Evolutionary conservation across 2,113 vertebrate species (phyloP).

Genomic region (Syngnathus typhle): DNA sequence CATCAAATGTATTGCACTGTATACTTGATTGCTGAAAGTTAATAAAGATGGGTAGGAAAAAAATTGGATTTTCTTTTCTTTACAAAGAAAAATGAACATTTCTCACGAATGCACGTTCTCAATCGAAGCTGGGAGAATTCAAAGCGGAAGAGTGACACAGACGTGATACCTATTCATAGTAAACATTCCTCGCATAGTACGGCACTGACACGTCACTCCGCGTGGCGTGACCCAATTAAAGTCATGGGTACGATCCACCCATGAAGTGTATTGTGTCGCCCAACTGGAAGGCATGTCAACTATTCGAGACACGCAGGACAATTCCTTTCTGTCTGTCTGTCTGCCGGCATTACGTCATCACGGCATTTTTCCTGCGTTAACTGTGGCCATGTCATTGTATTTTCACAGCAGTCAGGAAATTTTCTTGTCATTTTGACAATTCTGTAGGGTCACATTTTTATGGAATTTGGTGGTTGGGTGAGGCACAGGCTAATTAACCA

Average conservation of each 20-base stretch:
- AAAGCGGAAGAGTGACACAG: slow-evolving; percentile 4
- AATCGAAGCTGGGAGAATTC: neutral
- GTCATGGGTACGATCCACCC: slow-evolving; percentile 10
- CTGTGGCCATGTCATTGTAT: neutral
- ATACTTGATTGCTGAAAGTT: neutral
- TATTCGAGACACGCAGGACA: slow-evolving; percentile 3
- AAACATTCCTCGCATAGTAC: slow-evolving; percentile 39
- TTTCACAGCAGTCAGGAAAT: too few species aligned
- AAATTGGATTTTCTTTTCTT: neutral
- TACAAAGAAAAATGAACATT: neutral
- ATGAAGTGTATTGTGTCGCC: neutral
- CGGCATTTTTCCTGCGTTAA: neutral
- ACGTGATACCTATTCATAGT: slow-evolving; percentile 15
- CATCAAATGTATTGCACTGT: neutral
- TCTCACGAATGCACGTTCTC: neutral
- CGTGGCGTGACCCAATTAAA: neutral
- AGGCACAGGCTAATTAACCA: too few species aligned
- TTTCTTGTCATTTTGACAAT: too few species aligned
- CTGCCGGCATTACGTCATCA: neutral
- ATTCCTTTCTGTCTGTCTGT: neutral
- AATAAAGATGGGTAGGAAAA: neutral
- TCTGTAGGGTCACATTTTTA: too few species aligned
- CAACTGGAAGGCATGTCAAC: neutral
- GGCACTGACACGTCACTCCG: slow-evolving; percentile 17
- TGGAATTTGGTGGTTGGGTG: too few species aligned